Base-by-base conservation (phyloP, 2,113 vertebrate species). In the Phalacrocorax pelagicus region DNA sequence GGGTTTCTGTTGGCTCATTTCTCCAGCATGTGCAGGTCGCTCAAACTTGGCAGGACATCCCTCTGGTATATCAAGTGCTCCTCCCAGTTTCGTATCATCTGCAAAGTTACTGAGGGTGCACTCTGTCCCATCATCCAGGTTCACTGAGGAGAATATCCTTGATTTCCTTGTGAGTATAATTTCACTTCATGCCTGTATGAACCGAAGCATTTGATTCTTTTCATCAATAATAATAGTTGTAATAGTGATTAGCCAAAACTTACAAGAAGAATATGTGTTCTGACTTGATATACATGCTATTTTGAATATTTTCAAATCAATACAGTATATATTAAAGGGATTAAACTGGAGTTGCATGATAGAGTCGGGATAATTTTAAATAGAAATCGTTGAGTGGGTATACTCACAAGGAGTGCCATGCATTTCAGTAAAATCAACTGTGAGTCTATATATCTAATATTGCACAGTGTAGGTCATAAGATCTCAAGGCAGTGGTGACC, bases 371-470 rank as follows among this genome's bases (percentile, higher is more conserved):
- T 24, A 57, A 55, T 3, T 36, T 34, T 3, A 32, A 49, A n/a
- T 6, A 49, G 51, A 58, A 82, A 23, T 57, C 15, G 8, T 15
- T 46, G 18, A 21, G 10, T 26, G 20, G 55, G 6, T 74, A 23
- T 61, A 20, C 42, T 89, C 52, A 7, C 19, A 21, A 38, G 38
- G 40, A 51, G 58, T 40, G 38, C 38, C 7, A 6, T 10, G 17
- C 2, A 23, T 47, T 78, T 70, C 54, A 4, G 24, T 36, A 2
- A 32, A 21, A 24, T 27, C 59, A 38, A 2, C 29, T 52, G 9
- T 10, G 15, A 10, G 10, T 58, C 24, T 46, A 0, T 12, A 2
- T 34, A 19, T 30, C 34, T 57, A 13, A 20, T 15, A 4, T 1
- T 34, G 65, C n/a, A 23, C 38, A 24, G 5, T 1, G 30, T 7